Conservation (phyloP, 2,888 invertebrate species). For the Adelognathus sp. region DNA sequence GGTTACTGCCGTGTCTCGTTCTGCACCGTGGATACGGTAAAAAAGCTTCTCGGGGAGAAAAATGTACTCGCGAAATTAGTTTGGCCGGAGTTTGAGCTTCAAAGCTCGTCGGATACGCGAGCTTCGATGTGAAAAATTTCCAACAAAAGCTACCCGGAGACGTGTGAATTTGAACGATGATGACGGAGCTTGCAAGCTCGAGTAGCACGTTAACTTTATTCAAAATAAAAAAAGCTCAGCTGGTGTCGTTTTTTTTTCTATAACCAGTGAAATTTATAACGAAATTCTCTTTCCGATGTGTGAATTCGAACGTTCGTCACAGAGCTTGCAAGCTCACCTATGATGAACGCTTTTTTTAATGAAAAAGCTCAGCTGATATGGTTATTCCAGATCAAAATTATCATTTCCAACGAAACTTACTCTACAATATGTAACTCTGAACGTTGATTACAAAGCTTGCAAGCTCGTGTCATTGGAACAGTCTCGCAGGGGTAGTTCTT, state of each 20-base stretch:
- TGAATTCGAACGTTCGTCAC: too few relatives aligned
- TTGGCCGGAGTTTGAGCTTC: neutral
- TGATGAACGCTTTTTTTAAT: too few relatives aligned
- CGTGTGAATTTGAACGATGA: neutral
- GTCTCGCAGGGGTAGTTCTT: too few relatives aligned
- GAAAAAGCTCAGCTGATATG: too few relatives aligned
- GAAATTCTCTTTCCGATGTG: too few relatives aligned
- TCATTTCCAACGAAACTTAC: too few relatives aligned
- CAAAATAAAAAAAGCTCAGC: neutral
- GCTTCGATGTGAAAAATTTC: neutral
- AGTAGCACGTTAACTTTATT: neutral
- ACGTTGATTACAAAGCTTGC: too few relatives aligned
- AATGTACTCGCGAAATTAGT: slow-evolving; percentile 3
- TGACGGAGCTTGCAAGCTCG: neutral
- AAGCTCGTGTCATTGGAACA: neutral
- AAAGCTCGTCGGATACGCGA: neutral
- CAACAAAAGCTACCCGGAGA: neutral
- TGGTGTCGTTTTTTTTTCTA: neutral
- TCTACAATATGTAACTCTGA: too few relatives aligned
- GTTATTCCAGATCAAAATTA: too few relatives aligned
- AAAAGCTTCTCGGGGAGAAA: neutral
- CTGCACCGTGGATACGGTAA: neutral
- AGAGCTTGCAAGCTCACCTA: too few relatives aligned
- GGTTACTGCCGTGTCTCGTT: neutral
- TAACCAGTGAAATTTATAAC: too few relatives aligned